phyloP scores from a whole-genome alignment of 2,797 vertebrate genomes.

The Phrynocephalus forsythii region DNA sequence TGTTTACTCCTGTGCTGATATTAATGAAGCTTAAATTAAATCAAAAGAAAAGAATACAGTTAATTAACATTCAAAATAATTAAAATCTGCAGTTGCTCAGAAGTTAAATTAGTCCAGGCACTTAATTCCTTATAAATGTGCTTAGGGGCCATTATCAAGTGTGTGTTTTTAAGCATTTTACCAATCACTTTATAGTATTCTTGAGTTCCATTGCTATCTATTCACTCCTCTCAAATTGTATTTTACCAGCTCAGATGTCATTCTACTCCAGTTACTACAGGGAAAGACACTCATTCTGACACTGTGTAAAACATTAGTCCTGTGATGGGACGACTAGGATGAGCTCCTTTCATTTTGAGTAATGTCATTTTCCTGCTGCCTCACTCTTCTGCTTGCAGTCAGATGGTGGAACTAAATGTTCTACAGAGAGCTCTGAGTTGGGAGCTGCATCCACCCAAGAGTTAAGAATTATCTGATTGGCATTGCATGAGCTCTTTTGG shows the following conservation, averaged over 20 bases:
- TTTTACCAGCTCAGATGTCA: background rate
- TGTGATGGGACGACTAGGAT: too few species aligned
- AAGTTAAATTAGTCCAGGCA: background rate
- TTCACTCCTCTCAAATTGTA: background rate
- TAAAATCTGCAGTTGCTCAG: background rate
- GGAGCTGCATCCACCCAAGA: too few species aligned
- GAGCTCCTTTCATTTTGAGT: too few species aligned
- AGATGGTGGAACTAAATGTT: too few species aligned
- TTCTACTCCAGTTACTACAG: background rate
- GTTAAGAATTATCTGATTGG: too few species aligned
- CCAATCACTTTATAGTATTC: background rate
- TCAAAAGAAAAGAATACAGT: background rate
- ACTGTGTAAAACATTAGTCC: too few species aligned
- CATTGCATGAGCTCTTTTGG: too few species aligned
- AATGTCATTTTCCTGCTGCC: background rate
- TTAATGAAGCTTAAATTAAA: background rate
- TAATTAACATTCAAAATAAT: background rate
- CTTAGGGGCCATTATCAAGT: background rate
- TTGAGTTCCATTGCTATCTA: too few species aligned
- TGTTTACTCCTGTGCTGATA: background rate
- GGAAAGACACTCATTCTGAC: background rate
- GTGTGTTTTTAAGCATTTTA: slow-evolving; percentile 1
- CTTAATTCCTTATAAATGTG: background rate
- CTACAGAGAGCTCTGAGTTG: too few species aligned
- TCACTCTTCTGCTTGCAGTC: background rate